These are phyloP conservation scores for Hirudinaria manillensis DNA, from an alignment of 2,888 invertebrate genomes.

Conservation along the genomic window DNA sequence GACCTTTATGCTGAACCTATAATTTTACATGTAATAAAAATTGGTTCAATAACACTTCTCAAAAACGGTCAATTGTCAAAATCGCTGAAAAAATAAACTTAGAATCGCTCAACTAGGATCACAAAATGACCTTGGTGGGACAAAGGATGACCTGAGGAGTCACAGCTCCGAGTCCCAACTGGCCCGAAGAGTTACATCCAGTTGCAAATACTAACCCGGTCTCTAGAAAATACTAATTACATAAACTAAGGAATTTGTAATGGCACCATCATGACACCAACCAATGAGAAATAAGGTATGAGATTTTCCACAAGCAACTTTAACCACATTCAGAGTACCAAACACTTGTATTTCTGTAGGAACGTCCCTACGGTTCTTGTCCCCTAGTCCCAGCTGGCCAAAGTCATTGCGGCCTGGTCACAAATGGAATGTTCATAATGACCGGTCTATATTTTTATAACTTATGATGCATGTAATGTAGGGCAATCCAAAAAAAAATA, in stretches of 20 bases:
- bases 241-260: neutral
- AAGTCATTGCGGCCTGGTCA: constrained; percentile 65
- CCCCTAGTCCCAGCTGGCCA: constrained; percentile 80
- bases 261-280: constrained; percentile 44
- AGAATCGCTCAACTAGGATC: neutral
- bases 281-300: constrained; percentile 82
- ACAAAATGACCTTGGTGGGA: constrained; percentile 53
- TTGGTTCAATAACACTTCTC: neutral
- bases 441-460: neutral
- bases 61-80: neutral
- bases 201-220: constrained; percentile 79
- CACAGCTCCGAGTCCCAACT: constrained; percentile 76
- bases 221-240: constrained; percentile 56
- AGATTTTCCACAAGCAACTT: constrained; percentile 77
- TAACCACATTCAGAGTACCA: constrained; percentile 72
- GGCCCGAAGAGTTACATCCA: constrained; percentile 85
- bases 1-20: constrained; percentile 59
- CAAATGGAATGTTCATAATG: constrained; percentile 14
- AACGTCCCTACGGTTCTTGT: constrained; percentile 64
- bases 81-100: neutral
- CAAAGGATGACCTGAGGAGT: constrained; percentile 52
- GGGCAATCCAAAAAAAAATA: no score
- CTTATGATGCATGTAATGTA: no score
- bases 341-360: constrained; percentile 73
- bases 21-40: constrained; percentile 9